phyloP scores from a whole-genome alignment of 2,113 vertebrate species.

The Phrynosoma platyrhinos region DNA sequence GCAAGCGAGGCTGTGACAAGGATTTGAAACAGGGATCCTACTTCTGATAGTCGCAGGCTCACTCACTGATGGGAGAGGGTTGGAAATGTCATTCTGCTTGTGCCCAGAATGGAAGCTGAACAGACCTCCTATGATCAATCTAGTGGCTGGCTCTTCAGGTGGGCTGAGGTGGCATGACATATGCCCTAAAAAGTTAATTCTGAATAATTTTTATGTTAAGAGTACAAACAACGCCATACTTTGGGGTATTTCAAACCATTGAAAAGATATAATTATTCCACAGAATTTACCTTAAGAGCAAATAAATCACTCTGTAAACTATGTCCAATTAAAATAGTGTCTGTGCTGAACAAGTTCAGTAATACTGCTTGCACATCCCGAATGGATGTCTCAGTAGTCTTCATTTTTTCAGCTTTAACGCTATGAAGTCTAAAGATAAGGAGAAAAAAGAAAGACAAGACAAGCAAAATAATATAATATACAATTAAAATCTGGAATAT shows the following conservation, averaged over 20 bases:
- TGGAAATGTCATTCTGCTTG: no score
- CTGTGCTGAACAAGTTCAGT: slow-evolving; percentile 78
- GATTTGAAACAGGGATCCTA: no score
- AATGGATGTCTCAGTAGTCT: slow-evolving; percentile 67
- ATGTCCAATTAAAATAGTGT: slow-evolving; percentile 84
- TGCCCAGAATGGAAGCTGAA: no score
- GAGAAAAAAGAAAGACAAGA: background rate
- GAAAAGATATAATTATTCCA: background rate
- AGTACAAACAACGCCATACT: background rate
- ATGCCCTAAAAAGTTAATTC: background rate
- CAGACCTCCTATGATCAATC: no score
- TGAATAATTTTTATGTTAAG: background rate
- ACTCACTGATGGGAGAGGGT: no score
- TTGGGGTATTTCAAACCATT: background rate
- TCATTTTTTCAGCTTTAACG: slow-evolving; percentile 77
- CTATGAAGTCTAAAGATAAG: slow-evolving; percentile 82
- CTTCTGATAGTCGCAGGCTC: no score
- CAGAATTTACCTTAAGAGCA: slow-evolving; percentile 83
- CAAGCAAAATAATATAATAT: background rate
- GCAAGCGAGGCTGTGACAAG: no score
- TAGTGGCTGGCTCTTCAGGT: no score
- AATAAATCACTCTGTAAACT: slow-evolving; percentile 78
- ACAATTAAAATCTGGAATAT: background rate
- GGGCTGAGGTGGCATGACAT: no score
- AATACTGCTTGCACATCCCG: slow-evolving; percentile 79